phyloP scores from a whole-genome alignment of 2,888 invertebrate genomes.

The Nudaria mundana region DNA sequence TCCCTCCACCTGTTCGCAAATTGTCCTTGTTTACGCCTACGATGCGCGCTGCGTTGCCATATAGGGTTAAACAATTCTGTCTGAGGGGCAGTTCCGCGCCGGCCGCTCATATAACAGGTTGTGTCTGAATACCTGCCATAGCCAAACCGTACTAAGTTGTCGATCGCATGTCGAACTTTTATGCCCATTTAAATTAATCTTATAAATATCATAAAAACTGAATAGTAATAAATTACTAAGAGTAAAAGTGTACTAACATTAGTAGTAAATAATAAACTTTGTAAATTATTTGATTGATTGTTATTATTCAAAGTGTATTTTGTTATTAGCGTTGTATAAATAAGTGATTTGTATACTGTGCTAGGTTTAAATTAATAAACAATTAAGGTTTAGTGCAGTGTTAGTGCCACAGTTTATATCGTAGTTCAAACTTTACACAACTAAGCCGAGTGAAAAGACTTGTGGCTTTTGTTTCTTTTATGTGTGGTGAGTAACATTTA shows the following conservation, averaged over 20 bases:
- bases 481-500: neutral
- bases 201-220: neutral
- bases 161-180: conserved; percentile 4
- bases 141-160: neutral
- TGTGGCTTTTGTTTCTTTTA: neutral
- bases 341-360: neutral
- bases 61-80: conserved; percentile 5
- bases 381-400: neutral
- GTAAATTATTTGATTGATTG: neutral
- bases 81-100: conserved; percentile 9
- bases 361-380: neutral
- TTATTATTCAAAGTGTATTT: neutral
- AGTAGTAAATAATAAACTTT: neutral
- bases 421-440: neutral
- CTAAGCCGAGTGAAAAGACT: neutral
- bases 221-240: too few relatives aligned
- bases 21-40: neutral
- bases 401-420: neutral
- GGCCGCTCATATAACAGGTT: conserved; percentile 9
- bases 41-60: neutral
- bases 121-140: conserved; percentile 4
- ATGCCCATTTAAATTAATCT: too few relatives aligned
- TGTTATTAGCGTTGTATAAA: neutral
- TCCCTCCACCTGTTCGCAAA: neutral
- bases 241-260: too few relatives aligned